Conservation (phyloP, 2,888 invertebrate species). For the Altica lythri region DNA sequence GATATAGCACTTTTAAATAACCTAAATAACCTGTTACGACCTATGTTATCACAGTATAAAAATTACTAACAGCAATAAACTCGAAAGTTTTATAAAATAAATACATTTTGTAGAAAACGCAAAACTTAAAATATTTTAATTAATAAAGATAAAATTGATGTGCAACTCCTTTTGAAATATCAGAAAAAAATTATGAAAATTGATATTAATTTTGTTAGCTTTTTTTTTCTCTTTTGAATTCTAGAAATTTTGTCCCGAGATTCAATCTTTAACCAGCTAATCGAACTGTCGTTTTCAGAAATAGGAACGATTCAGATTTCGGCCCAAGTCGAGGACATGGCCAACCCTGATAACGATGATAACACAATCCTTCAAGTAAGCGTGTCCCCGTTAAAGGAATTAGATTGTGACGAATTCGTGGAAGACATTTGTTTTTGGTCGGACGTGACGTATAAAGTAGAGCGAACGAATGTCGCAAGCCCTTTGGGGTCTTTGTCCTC, state of each 20-base stretch:
- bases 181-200: too few species aligned
- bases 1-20: too few species aligned
- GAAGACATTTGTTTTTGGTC: constrained; percentile 53
- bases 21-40: too few species aligned
- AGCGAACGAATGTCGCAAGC: constrained; percentile 43
- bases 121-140: too few species aligned
- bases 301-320: constrained; percentile 36
- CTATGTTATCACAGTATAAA: too few species aligned
- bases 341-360: constrained; percentile 31
- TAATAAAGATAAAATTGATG: too few species aligned
- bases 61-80: too few species aligned
- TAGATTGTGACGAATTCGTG: constrained; percentile 49
- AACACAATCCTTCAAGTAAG: constrained; percentile 42
- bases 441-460: constrained; percentile 47
- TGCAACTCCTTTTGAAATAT: too few species aligned
- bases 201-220: not conserved
- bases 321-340: constrained; percentile 44
- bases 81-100: too few species aligned
- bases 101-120: too few species aligned
- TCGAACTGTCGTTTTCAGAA: constrained; percentile 32
- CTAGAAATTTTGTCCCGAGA: not conserved
- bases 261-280: not conserved
- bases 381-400: constrained; percentile 38
- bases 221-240: too few species aligned
- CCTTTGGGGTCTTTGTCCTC: constrained; percentile 50